phyloP scores from a whole-genome alignment of 1,140 invertebrate species.

The Hetaerina americana region DNA sequence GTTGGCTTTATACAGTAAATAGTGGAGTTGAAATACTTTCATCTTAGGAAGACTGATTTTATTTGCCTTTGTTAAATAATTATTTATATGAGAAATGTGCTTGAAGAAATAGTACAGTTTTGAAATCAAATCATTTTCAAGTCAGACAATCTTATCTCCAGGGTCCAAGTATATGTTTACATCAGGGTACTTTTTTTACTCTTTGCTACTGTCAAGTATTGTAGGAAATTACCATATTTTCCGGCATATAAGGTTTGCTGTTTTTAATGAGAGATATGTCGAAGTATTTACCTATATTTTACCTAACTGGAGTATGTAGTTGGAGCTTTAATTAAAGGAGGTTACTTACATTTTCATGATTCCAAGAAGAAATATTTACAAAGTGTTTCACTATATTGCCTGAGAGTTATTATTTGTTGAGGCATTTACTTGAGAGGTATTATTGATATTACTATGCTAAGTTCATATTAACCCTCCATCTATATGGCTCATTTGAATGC shows the following conservation, averaged over 20 bases:
- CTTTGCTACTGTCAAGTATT: not conserved
- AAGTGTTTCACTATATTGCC: too few species aligned
- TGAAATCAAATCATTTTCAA: not conserved
- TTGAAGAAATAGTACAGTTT: not conserved
- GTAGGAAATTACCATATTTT: not conserved
- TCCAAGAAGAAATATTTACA: not conserved
- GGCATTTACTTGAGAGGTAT: too few species aligned
- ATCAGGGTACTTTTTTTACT: not conserved
- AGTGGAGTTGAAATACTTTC: not conserved
- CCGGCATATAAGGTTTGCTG: not conserved
- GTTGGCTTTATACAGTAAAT: not conserved
- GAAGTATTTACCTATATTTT: not conserved
- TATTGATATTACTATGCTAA: too few species aligned
- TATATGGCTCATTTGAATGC: too few species aligned
- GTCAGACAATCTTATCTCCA: not conserved
- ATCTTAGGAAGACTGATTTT: not conserved
- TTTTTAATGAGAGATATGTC: not conserved
- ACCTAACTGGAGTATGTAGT: not conserved
- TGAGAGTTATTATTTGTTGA: too few species aligned
- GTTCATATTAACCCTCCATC: too few species aligned
- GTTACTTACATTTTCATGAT: not conserved
- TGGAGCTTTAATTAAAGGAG: not conserved
- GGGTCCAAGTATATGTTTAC: not conserved
- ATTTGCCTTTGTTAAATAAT: not conserved
- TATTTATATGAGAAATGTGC: not conserved